A percentile compares a stretch with the other conserved stretches of the same genome.
Evolutionary conservation across 2,113 vertebrate genomes (phyloP).

Genomic region (Poecile atricapillus): DNA sequence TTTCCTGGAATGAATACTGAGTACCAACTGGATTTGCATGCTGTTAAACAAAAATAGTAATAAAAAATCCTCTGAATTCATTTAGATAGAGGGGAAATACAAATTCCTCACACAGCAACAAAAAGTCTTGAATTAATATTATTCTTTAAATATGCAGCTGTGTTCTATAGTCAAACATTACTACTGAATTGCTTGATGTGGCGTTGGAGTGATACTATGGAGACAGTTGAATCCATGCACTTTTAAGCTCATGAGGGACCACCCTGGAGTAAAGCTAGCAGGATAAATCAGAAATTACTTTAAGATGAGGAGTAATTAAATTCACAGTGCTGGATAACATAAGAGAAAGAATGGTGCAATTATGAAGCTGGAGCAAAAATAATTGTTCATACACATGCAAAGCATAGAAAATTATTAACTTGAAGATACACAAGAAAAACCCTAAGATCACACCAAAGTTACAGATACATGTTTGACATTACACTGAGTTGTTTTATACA

Average conservation of each 20-base stretch:
- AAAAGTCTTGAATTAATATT: background rate
- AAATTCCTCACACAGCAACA: background rate
- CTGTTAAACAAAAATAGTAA: background rate
- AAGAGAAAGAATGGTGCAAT: background rate
- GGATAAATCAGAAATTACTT: slow-evolving; percentile 37
- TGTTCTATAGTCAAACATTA: background rate
- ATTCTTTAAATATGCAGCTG: background rate
- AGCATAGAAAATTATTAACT: background rate
- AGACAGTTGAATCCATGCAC: background rate
- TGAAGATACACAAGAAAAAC: background rate
- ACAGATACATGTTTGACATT: background rate
- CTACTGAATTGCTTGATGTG: background rate
- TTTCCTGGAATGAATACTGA: background rate
- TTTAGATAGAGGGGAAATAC: background rate
- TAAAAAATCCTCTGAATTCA: background rate
- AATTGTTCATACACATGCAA: background rate
- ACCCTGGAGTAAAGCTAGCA: background rate
- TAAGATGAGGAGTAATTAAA: slow-evolving; percentile 31
- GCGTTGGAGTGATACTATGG: background rate
- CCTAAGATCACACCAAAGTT: background rate
- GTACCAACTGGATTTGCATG: background rate
- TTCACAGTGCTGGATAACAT: background rate
- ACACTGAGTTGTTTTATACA: background rate
- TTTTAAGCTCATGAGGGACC: background rate
- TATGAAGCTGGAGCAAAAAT: background rate